A percentile compares a stretch with the other conserved stretches of the same genome.
Conservation (phyloP, 2,113 vertebrate species). For the Cyanoderma ruficeps region DNA sequence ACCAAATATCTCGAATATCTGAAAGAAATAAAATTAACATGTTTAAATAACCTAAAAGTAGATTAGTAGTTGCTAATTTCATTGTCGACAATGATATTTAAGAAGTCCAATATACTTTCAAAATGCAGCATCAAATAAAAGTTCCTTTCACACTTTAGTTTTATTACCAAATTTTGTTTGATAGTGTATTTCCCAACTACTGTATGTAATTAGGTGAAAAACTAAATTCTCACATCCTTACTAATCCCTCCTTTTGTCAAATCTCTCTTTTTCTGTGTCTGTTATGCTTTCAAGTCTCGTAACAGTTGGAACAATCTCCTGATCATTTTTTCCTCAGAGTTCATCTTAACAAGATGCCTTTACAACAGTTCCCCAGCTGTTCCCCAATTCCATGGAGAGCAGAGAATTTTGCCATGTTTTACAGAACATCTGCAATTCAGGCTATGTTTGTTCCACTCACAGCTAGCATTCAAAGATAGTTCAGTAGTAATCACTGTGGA, state of each 20-base stretch:
- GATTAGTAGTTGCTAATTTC: background rate
- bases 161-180: background rate
- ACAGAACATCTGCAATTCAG: background rate
- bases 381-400: background rate
- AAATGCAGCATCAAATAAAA: background rate
- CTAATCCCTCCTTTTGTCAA: background rate
- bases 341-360: background rate
- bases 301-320: background rate
- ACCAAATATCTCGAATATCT: slow-evolving; percentile 97
- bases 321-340: background rate
- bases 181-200: background rate
- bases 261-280: background rate
- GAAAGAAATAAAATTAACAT: slow-evolving; percentile 17
- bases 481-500: background rate
- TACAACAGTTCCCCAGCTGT: accelerated
- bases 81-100: background rate
- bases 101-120: background rate
- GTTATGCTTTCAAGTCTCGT: background rate
- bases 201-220: background rate
- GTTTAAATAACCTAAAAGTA: background rate
- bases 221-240: background rate
- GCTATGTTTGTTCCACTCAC: background rate
- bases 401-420: background rate
- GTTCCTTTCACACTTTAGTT: background rate
- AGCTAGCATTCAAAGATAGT: background rate